Conservation (phyloP, 1,140 invertebrate genomes). For the Drosophila nikananu region DNA sequence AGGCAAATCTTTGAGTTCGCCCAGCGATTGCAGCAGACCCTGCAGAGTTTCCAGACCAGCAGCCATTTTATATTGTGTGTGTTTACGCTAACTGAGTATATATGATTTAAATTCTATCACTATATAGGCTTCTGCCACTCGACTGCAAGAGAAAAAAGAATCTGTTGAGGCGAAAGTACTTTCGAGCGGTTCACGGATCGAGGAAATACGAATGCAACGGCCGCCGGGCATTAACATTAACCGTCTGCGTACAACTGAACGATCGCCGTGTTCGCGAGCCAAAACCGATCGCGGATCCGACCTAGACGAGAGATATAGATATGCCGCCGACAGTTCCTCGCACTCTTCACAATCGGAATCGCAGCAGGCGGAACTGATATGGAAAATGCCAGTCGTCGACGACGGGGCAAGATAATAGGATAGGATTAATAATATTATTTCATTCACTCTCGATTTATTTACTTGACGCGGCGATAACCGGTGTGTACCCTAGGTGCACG, state of each 20-base stretch:
- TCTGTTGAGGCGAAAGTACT: constrained; percentile 52
- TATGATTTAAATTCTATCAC: constrained; percentile 47
- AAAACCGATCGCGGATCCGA: constrained; percentile 44
- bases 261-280: constrained; percentile 51
- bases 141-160: constrained; percentile 50
- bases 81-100: constrained; percentile 33
- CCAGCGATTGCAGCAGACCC: constrained; percentile 60
- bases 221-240: constrained; percentile 73
- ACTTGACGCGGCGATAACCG: constrained; percentile 18
- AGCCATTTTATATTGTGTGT: constrained; percentile 62
- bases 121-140: constrained; percentile 42
- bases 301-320: constrained; percentile 50
- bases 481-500: background rate
- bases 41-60: constrained; percentile 78
- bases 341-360: constrained; percentile 34
- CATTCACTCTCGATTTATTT: constrained; percentile 45
- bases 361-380: constrained; percentile 50
- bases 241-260: constrained; percentile 66
- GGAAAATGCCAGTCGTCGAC: constrained; percentile 35
- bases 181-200: constrained; percentile 46
- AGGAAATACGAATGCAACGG: constrained; percentile 66
- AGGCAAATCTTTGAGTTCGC: constrained; percentile 74
- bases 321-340: constrained; percentile 43
- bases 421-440: constrained; percentile 41
- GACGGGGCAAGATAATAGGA: constrained; percentile 33